Evolutionary conservation across 2,888 invertebrate species (phyloP), one percentile per base, ranked within the genome.

Genomic region (Drosophila meridiana): DNA sequence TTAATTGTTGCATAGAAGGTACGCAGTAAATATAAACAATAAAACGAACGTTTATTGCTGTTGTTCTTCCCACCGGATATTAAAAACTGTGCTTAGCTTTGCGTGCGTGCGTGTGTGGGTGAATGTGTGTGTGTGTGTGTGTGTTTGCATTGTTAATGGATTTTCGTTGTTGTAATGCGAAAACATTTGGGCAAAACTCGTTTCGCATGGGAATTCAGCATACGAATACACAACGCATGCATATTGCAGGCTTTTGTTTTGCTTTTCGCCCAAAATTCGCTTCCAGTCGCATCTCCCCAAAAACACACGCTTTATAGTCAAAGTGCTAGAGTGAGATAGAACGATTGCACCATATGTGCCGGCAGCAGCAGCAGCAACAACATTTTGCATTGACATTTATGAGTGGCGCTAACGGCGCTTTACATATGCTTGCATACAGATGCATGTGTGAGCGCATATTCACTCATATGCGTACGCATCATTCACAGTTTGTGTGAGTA

Each of bases 341-440:
- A 43, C 36, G 60, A 52, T 47, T 34, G 30, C 38, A 80, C 57
- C 80, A 78, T 80, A 67, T 78, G 78, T 76, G 64, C 76, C 61
- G 67, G 47, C 42, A 59, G 59, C 50, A 70, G 59, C 50, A 70
- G 26, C 55, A 52, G 6, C 48, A 65, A 36, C 52, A 69, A 42
- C 50, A 69, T 61, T 67, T 87, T 56, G 65, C 83, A 85, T 87
- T 86, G 89, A 89, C 80, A 89, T 86, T 86, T 89, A 89, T 85
- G 90, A 87, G 80, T 78, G 85, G 85, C 85, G 85, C 85, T 86
- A 86, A 89, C 89, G 90, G 89, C 69, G 76, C 81, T 71, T 68
- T 65, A 47, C 64, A 62, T 66, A 64, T 63, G 64, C 55, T 48
- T 30, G 60, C 59, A 68, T 61, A 20, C 43, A 36, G 52, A 50